Base-by-base conservation (phyloP, 2,888 invertebrate species). In the Gibbula magus region DNA sequence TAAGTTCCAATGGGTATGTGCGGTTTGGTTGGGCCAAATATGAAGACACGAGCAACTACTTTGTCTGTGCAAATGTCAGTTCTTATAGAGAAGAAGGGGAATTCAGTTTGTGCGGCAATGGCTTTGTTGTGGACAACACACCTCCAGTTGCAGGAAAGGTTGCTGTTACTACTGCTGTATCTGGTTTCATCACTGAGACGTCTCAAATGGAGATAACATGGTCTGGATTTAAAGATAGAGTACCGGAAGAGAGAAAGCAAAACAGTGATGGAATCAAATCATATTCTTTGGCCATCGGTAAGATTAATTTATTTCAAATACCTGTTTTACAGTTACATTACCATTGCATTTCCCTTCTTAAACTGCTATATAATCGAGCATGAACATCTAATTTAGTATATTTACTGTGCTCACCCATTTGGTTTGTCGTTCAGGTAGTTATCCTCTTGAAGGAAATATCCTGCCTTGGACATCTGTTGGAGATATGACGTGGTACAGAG, bases 71-170 rank as follows among this genome's bases (percentile, higher is more conserved):
- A n/a, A n/a, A 74, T 51, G 52, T 74, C 74, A 45, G 25, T 16
- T 22, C 51, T 13, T 16, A 39, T 20, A 25, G 52, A 51, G 51
- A 74, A n/a, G 22, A 51, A 51, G 45, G 10, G 25, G 5, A 18
- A 22, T 45, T 29, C 25, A 22, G 20, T 13, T 8, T 39, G 10
- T 74, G 74, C n/a, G 51, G 74, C n/a, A 74, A 74, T 74, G 74
- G 74, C 20, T 74, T 74, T 74, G 35, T 74, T 39, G 74, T 74
- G 51, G 74, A 74, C 51, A 51, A 52, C 16, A 51, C 39, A 22
- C 74, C 74, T 8, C 74, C 74, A 51, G 35, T 22, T 51, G 45
- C 22, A 51, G 74, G 74, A 51, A n/a, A 39, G 16, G 29, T 74
- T 18, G 29, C 25, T 51, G 51, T 74, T 16, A 51, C 22, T 20